Conservation (phyloP, 2,888 invertebrate genomes). For the Apamea sordens region DNA sequence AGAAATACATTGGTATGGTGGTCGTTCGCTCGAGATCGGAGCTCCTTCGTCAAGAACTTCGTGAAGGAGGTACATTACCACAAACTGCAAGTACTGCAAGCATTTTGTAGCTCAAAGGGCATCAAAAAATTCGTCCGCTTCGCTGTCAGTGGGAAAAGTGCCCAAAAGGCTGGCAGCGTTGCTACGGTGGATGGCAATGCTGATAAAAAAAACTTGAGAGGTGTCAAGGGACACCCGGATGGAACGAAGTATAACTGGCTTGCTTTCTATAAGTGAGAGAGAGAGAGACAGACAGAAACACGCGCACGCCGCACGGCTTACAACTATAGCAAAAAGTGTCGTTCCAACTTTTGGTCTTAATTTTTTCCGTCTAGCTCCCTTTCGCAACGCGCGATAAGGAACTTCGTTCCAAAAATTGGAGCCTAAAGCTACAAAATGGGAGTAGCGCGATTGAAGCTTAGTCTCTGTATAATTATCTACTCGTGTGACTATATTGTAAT, state of each 20-base stretch:
- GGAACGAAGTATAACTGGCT: no score
- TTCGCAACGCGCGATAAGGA: no score
- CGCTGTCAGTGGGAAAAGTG: neutral
- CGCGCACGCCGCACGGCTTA: no score
- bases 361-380: no score
- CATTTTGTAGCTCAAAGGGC: neutral
- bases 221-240: no score
- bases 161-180: neutral
- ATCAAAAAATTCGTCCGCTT: neutral
- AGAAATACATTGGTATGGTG: neutral
- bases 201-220: neutral
- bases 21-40: neutral
- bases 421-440: neutral
- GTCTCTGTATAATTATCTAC: conserved; percentile 31
- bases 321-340: no score
- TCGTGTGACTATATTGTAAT: conserved; percentile 30
- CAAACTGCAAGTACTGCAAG: neutral
- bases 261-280: no score
- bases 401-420: no score
- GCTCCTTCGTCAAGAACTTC: neutral
- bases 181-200: neutral
- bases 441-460: neutral
- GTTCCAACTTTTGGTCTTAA: no score
- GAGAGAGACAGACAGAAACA: no score
- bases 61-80: neutral